Evolutionary conservation across 1,140 invertebrate genomes (phyloP).

Genomic region (Dreissena polymorpha): DNA sequence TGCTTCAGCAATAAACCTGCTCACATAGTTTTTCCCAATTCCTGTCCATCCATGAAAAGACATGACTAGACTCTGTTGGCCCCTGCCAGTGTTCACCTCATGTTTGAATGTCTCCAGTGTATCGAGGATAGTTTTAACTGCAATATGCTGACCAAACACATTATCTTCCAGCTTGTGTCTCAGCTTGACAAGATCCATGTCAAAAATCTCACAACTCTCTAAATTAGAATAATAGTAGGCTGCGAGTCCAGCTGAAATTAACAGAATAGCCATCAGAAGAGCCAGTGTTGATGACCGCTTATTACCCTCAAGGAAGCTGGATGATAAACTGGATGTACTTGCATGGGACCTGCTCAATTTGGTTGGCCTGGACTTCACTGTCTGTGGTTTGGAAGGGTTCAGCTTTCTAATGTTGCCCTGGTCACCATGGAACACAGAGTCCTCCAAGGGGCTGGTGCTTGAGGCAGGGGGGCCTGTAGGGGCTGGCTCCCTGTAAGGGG

Average conservation of each 20-base stretch:
- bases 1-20: slow-evolving; percentile 64
- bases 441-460: too few relatives aligned
- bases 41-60: slow-evolving; percentile 77
- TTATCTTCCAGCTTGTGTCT: slow-evolving; percentile 63
- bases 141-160: slow-evolving; percentile 76
- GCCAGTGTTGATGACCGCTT: not conserved
- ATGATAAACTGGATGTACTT: not conserved
- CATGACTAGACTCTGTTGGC: slow-evolving; percentile 61
- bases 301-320: not conserved
- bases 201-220: slow-evolving; percentile 33
- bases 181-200: slow-evolving; percentile 44
- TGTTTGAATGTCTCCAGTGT: slow-evolving; percentile 57
- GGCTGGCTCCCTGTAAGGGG: not conserved
- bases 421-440: too few relatives aligned
- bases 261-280: not conserved
- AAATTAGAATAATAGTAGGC: slow-evolving; percentile 33
- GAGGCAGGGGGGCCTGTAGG: too few relatives aligned
- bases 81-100: slow-evolving; percentile 21
- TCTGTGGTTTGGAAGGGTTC: too few relatives aligned
- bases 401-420: too few relatives aligned
- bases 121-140: slow-evolving; percentile 58
- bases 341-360: not conserved
- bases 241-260: not conserved
- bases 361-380: too few relatives aligned
- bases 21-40: slow-evolving; percentile 75